A percentile compares a stretch with the other conserved stretches of the same genome.
These are phyloP conservation scores for Cacoxenus indagator DNA, from an alignment of 2,888 invertebrate species.

Conservation along the genomic window DNA sequence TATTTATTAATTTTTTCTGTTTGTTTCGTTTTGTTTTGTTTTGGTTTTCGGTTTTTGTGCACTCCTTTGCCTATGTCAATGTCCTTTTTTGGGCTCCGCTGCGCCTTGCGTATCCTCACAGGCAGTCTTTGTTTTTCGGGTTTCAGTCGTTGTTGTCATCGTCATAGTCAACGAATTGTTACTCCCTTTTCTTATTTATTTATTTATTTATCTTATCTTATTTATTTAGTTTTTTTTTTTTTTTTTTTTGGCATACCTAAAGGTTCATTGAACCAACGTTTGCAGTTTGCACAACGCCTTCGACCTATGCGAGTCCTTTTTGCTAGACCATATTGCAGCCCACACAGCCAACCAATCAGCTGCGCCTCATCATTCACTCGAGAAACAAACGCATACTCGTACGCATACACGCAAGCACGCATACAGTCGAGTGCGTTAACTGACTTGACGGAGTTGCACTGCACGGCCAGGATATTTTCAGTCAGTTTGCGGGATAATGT, in stretches of 20 bases:
- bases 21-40: background rate
- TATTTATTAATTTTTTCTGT: too few relatives aligned
- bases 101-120: background rate
- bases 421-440: background rate
- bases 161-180: too few relatives aligned
- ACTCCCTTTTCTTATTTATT: background rate
- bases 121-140: conserved; percentile 13
- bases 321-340: conserved; percentile 12
- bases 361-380: background rate
- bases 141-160: background rate
- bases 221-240: background rate
- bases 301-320: conserved; percentile 15
- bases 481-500: background rate
- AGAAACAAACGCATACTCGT: conserved; percentile 28
- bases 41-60: background rate
- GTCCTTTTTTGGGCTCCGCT: conserved; percentile 5
- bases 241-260: conserved; percentile 3
- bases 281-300: background rate
- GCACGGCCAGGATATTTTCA: conserved; percentile 18
- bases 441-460: conserved; percentile 20
- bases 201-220: background rate
- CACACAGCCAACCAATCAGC: conserved; percentile 27
- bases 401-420: conserved; percentile 15
- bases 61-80: conserved; percentile 1
- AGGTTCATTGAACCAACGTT: conserved; percentile 13